These are phyloP conservation scores for Blennius ocellaris DNA, from an alignment of 2,113 vertebrate genomes.

Conservation along the genomic window DNA sequence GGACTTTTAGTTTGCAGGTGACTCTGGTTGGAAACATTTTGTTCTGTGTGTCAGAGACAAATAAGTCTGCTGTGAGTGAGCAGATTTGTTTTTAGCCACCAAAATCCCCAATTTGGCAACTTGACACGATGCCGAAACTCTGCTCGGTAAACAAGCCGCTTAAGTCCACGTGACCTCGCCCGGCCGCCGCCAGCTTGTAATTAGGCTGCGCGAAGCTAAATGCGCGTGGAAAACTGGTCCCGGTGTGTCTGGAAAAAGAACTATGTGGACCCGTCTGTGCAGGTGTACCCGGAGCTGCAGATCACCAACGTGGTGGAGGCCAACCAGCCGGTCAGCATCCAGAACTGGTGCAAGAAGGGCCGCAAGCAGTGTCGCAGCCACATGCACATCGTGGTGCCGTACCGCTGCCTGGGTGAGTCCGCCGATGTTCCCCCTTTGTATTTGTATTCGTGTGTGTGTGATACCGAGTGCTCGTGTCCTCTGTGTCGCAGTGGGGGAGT, in stretches of 20 bases:
- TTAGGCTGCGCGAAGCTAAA: constrained; percentile 8
- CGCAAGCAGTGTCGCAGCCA: constrained; percentile 94
- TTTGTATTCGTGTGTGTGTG: not conserved
- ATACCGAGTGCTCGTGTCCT: not conserved
- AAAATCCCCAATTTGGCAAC: constrained; percentile 52
- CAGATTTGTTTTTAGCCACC: constrained; percentile 53
- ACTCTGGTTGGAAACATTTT: not conserved
- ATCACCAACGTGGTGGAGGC: constrained; percentile 99
- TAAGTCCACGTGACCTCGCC: constrained; percentile 47
- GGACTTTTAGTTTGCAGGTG: too few relatives aligned
- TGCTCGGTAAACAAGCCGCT: constrained; percentile 58
- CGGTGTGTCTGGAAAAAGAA: too few relatives aligned
- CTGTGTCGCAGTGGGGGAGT: constrained; percentile 90
- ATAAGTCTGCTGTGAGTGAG: constrained; percentile 14
- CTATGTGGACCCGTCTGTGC: constrained; percentile 39
- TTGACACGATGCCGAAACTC: constrained; percentile 25
- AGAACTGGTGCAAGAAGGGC: constrained; percentile 97
- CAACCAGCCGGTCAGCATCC: constrained; percentile 96
- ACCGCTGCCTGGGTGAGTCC: constrained; percentile 92
- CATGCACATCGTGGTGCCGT: constrained; percentile 95
- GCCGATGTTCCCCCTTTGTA: too few relatives aligned
- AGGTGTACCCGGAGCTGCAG: constrained; percentile 98
- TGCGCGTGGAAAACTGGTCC: not conserved
- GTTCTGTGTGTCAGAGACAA: not conserved
- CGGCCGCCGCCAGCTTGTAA: constrained; percentile 16